Conservation (phyloP, 2,113 vertebrate genomes). For the Bombycilla garrulus region DNA sequence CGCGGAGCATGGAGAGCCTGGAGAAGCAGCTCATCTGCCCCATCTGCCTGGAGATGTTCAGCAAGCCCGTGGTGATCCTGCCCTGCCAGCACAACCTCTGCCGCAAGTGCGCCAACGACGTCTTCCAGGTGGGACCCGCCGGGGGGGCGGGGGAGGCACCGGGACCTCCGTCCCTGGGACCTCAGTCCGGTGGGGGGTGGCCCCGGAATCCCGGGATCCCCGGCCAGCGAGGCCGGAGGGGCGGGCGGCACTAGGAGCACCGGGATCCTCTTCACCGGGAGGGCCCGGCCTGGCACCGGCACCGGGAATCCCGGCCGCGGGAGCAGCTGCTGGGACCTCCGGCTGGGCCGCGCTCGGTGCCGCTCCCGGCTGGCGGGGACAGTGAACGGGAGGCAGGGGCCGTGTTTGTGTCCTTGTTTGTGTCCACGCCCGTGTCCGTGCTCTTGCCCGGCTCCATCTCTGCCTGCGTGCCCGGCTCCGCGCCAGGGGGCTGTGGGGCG, state of each 20-base stretch:
- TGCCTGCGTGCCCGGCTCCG: background rate
- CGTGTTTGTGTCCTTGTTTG: background rate
- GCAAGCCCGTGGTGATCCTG: slow-evolving; percentile 95
- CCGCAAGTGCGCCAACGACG: slow-evolving; percentile 91
- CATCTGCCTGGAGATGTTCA: slow-evolving; percentile 97
- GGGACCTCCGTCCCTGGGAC: too few species aligned
- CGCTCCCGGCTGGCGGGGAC: background rate
- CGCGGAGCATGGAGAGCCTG: slow-evolving; percentile 87
- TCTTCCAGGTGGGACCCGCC: slow-evolving; percentile 80
- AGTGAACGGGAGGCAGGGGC: background rate
- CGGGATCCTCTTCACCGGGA: too few species aligned
- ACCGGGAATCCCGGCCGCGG: background rate
- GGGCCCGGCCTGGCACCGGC: too few species aligned
- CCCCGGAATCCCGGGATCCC: background rate
- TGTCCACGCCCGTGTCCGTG: background rate
- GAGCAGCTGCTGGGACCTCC: background rate
- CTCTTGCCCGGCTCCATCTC: background rate
- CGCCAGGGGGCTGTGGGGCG: background rate
- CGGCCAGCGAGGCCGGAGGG: background rate
- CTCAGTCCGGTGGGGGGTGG: background rate
- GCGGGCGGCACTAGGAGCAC: background rate
- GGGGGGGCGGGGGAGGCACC: background rate
- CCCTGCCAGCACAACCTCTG: slow-evolving; percentile 98
- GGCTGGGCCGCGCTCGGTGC: background rate
- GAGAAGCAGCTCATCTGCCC: slow-evolving; percentile 98